Conservation (phyloP, 2,888 invertebrate genomes). For the Andrena trimmerana region DNA sequence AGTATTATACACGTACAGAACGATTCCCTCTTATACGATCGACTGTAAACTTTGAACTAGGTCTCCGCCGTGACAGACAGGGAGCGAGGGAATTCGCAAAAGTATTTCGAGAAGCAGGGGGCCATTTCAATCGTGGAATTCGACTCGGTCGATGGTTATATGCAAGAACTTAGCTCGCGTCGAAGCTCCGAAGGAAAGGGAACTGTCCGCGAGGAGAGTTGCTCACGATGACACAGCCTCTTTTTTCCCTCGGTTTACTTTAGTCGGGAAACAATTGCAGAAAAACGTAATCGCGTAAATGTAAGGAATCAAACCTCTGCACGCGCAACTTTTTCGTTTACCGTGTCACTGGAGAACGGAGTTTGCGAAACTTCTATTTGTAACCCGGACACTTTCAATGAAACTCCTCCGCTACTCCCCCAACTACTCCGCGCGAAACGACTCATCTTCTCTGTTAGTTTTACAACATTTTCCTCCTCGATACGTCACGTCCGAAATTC, state of each 20-base stretch:
- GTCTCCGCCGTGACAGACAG: not conserved
- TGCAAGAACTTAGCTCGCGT: too few species aligned
- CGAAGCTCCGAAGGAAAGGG: too few species aligned
- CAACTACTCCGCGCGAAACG: not conserved
- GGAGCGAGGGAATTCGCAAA: not conserved
- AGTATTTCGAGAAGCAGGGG: not conserved
- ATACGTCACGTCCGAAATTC: too few species aligned
- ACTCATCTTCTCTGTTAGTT: not conserved
- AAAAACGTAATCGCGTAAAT: conserved; percentile 30
- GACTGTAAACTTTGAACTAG: not conserved
- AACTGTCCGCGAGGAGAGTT: too few species aligned
- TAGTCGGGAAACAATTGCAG: not conserved
- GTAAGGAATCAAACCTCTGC: conserved; percentile 4
- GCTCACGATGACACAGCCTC: not conserved
- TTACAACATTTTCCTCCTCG: not conserved
- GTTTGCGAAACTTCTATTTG: conserved; percentile 17
- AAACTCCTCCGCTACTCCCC: conserved; percentile 6
- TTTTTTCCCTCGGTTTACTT: not conserved
- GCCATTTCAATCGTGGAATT: not conserved
- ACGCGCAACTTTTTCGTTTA: conserved; percentile 31
- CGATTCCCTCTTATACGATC: too few species aligned
- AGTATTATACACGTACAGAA: not conserved
- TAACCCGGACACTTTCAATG: not conserved
- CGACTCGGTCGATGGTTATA: too few species aligned
- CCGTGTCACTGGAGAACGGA: not conserved